Conservation (phyloP, 2,113 vertebrate genomes). For the Crotophaga sulcirostris region DNA sequence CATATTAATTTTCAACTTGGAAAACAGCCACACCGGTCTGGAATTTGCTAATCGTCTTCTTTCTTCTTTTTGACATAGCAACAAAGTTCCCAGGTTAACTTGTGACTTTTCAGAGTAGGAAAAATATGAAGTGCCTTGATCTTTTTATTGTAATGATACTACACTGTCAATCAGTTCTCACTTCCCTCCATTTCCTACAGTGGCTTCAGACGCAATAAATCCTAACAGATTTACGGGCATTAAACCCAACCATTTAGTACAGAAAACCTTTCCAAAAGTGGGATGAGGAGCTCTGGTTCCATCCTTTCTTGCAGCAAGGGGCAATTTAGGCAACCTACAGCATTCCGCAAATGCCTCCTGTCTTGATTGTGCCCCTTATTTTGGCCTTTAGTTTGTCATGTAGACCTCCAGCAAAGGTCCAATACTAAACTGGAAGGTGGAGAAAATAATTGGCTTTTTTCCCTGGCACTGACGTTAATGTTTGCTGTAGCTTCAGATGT, state of each 20-base stretch:
- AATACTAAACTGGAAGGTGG: background rate
- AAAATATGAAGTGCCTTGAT: background rate
- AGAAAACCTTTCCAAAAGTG: background rate
- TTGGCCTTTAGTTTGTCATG: slow-evolving; percentile 31
- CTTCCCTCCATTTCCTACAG: background rate
- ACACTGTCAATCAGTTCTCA: background rate
- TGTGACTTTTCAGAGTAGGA: background rate
- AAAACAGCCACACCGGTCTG: background rate
- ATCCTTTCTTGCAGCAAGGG: background rate
- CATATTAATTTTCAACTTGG: slow-evolving; percentile 49
- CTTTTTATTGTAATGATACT: background rate
- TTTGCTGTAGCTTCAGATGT: slow-evolving; percentile 1
- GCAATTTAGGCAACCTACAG: background rate
- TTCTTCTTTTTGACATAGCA: background rate
- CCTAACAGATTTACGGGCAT: background rate
- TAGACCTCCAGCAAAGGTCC: background rate
- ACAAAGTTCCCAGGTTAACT: background rate
- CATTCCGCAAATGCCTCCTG: background rate
- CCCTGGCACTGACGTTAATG: background rate
- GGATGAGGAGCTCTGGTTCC: background rate
- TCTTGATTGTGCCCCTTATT: background rate
- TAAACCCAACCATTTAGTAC: background rate
- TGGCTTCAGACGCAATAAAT: background rate
- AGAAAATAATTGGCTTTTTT: slow-evolving; percentile 12
- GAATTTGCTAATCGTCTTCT: slow-evolving; percentile 7